phyloP scores from a whole-genome alignment of 2,113 vertebrate genomes.

The Myiozetetes cayanensis region DNA sequence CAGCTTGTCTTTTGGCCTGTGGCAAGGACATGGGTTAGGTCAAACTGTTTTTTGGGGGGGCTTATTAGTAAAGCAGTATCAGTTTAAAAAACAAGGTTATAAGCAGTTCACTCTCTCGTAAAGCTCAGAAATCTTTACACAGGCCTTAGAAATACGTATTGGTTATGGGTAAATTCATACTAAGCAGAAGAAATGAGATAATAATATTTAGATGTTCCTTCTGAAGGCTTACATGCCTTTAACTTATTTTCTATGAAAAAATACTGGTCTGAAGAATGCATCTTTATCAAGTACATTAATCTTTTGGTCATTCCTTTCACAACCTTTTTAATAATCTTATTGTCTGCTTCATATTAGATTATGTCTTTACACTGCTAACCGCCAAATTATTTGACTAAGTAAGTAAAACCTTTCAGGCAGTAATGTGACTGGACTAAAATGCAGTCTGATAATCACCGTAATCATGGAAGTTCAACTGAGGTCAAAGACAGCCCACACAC shows the following conservation, averaged over 20 bases:
- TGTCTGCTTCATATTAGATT: not conserved
- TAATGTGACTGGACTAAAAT: not conserved
- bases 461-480: not conserved
- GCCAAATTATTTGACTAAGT: not conserved
- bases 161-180: not conserved
- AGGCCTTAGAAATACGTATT: not conserved
- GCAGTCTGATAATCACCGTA: not conserved
- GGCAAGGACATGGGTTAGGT: constrained; percentile 72
- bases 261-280: not conserved
- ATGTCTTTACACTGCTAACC: not conserved
- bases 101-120: not conserved
- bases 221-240: not conserved
- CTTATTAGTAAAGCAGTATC: constrained; percentile 17
- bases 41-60: not conserved
- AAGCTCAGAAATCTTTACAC: not conserved
- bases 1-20: constrained; percentile 42
- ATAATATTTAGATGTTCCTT: not conserved
- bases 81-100: not conserved
- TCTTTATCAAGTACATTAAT: not conserved
- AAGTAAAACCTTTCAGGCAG: not conserved
- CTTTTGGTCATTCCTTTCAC: not conserved
- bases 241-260: not conserved
- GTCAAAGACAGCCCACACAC: not conserved
- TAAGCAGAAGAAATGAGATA: not conserved
- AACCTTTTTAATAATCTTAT: not conserved